Percentiles rank a stretch among this genome's conserved stretches.
phyloP scores from a whole-genome alignment of 1,140 invertebrate genomes.

The Maconellicoccus hirsutus region DNA sequence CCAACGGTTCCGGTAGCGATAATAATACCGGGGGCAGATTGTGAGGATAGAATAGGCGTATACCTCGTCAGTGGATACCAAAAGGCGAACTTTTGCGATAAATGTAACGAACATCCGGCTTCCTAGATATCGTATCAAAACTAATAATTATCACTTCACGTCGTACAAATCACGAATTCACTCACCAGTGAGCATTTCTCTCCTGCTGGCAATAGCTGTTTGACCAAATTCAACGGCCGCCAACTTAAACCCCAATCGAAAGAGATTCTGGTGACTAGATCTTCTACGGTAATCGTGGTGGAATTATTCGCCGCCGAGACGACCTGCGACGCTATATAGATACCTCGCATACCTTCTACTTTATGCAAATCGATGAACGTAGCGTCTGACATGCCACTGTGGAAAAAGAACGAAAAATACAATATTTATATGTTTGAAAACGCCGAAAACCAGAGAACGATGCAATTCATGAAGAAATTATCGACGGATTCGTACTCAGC shows the following conservation, averaged over 20 bases:
- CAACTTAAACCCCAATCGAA: slow-evolving; percentile 79
- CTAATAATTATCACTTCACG: too few species aligned
- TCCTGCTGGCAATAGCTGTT: neutral
- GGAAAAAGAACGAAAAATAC: slow-evolving; percentile 24
- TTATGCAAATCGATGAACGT: slow-evolving; percentile 81
- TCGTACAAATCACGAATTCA: neutral
- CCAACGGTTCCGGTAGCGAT: slow-evolving; percentile 75
- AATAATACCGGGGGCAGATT: slow-evolving; percentile 76
- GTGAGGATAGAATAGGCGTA: slow-evolving; percentile 70
- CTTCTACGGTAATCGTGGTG: slow-evolving; percentile 49
- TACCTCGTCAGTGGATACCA: slow-evolving; percentile 65
- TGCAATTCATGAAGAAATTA: too few species aligned
- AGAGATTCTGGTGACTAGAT: slow-evolving; percentile 68
- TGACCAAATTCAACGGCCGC: slow-evolving; percentile 45
- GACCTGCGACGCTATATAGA: slow-evolving; percentile 76
- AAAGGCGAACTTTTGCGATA: slow-evolving; percentile 72
- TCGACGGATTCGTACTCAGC: too few species aligned
- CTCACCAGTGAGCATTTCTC: neutral
- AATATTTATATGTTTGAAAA: neutral
- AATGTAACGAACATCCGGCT: slow-evolving; percentile 64
- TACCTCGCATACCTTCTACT: slow-evolving; percentile 70
- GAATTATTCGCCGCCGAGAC: neutral
- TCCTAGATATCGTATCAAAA: slow-evolving; percentile 31
- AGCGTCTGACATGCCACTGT: slow-evolving; percentile 61
- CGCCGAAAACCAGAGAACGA: too few species aligned